Evolutionary conservation across 2,797 vertebrate species (phyloP), one percentile per base, ranked within the genome.

Genomic region (Sebastes minor): DNA sequence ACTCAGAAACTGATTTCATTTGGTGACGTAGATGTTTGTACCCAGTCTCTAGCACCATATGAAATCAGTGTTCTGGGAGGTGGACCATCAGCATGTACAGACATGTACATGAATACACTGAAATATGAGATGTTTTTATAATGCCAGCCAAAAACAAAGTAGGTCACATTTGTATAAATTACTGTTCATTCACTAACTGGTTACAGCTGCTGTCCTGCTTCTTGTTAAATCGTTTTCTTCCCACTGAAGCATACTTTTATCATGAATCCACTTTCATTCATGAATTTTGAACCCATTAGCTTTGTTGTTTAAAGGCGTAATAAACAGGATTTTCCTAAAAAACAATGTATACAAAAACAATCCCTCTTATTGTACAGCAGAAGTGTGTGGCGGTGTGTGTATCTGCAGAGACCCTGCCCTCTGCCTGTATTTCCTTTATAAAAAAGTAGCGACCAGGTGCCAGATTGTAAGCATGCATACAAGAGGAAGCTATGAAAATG

Each of bases 21-120:
- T 97, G 97, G 97, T 98, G 97, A 95, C 96, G 94, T 98, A 98
- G 97, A 98, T 97, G 97, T 97, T 97, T 96, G 94, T 96, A 94
- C 88, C 92, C 85, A 94, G 95, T 97, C 95, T 98, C 97, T 99
- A 99, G 97, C 97, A 99, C 97, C 97, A 99, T 97, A 97, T 98
- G 97, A 99, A 99, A 98, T 98, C 97, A 98, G 97, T 97, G 97
- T 97, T 97, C 95, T 97, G 97, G 97, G 96, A 93, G 95, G 92
- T 94, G 96, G 97, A 94, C 93, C 91, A 88, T 81, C 95, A 89
- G 59, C 96, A 14, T 78, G 46, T 42, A 68, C 56, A 68, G 56
- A 74, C 33, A 18, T 82, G 65, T 83, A 81, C 68, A 81, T 75
- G 79, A 79, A 68, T 72, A 59, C 65, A 55, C 9, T 71, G 76